These are phyloP conservation scores for Halichondria panicea DNA, from an alignment of 37 sponge, comb jelly and placozoan species.

Conservation along the genomic window DNA sequence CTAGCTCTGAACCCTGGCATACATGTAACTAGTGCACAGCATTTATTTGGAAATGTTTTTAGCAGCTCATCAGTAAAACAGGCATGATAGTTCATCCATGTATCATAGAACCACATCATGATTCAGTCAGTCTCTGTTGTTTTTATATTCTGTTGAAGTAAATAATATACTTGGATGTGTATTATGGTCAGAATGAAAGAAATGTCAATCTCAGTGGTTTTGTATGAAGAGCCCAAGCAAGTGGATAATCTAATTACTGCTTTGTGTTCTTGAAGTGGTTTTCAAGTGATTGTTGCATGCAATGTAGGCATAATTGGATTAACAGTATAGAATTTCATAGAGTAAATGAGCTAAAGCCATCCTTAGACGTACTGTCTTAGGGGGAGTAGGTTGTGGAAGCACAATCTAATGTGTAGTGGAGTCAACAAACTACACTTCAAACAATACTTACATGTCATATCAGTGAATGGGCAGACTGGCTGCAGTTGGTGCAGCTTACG, in stretches of 20 bases:
- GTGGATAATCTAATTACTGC: background rate
- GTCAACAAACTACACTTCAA: too few relatives aligned
- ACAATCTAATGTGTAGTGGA: too few relatives aligned
- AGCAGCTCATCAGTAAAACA: background rate
- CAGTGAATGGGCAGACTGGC: too few relatives aligned
- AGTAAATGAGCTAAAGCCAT: too few relatives aligned
- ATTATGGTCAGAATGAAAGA: too few relatives aligned
- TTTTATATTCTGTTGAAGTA: background rate
- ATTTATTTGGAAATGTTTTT: background rate
- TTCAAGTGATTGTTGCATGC: background rate
- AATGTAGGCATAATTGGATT: constrained; percentile 15
- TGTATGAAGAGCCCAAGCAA: background rate
- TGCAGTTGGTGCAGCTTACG: too few relatives aligned
- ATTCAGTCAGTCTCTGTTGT: background rate
- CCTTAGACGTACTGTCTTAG: too few relatives aligned
- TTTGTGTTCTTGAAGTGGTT: constrained; percentile 13
- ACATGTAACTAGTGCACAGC: background rate
- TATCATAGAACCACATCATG: background rate
- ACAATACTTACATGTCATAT: too few relatives aligned
- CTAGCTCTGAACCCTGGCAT: background rate
- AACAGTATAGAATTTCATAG: background rate
- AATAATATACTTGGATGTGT: background rate
- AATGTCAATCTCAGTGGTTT: background rate
- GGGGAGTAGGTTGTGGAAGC: too few relatives aligned
- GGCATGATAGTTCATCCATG: background rate